Evolutionary conservation across 2,888 invertebrate genomes (phyloP).

Genomic region (Cylloceria caligata): DNA sequence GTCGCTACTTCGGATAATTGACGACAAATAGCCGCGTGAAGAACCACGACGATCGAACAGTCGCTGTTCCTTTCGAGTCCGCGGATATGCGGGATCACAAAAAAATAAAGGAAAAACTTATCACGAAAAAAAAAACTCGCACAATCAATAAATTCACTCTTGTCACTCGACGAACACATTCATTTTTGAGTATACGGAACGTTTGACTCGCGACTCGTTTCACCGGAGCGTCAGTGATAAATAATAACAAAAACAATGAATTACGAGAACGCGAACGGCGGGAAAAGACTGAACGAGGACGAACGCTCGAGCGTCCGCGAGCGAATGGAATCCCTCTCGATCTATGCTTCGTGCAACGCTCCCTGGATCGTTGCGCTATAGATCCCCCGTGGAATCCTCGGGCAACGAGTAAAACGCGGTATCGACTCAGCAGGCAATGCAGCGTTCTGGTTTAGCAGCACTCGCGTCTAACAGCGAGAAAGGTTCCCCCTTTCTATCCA

Average conservation of each 20-base stretch:
- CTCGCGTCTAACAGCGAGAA: constrained; percentile 8
- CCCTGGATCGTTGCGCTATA: constrained; percentile 28
- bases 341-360: constrained; percentile 30
- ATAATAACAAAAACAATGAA: constrained; percentile 62
- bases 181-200: constrained; percentile 8
- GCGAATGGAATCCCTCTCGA: constrained; percentile 70
- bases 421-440: constrained; percentile 16
- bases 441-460: background rate
- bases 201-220: constrained; percentile 3
- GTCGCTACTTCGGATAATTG: constrained; percentile 18
- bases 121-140: constrained; percentile 60
- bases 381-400: constrained; percentile 47
- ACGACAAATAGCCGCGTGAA: constrained; percentile 7
- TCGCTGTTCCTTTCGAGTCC: constrained; percentile 26
- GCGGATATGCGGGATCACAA: constrained; percentile 43
- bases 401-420: constrained; percentile 39
- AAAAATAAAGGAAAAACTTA: constrained; percentile 38
- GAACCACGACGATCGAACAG: background rate
- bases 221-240: constrained; percentile 24
- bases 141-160: constrained; percentile 54
- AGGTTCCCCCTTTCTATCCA: background rate
- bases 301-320: constrained; percentile 71
- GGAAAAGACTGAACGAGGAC: constrained; percentile 13
- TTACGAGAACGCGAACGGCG: constrained; percentile 36
- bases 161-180: constrained; percentile 54